Evolutionary conservation across 1,140 invertebrate genomes (phyloP).

Genomic region (Trachelipus rathkii): DNA sequence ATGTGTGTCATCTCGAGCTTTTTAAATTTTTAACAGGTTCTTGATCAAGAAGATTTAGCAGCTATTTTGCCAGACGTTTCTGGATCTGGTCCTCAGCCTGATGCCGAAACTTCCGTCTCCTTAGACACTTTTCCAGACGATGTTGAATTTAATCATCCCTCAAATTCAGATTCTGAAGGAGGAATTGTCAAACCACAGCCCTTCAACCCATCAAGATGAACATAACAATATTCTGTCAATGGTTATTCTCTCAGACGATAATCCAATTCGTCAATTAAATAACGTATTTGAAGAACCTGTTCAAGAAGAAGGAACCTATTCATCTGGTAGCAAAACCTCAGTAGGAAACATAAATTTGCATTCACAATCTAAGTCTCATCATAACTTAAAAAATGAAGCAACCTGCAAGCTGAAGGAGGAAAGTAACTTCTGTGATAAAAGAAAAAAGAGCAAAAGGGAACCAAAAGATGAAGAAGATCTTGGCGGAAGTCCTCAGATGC

Average conservation of each 20-base stretch:
- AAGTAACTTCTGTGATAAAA: neutral
- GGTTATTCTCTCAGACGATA: slow-evolving; percentile 33
- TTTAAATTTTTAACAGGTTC: slow-evolving; percentile 52
- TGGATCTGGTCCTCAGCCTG: slow-evolving; percentile 35
- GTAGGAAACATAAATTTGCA: neutral
- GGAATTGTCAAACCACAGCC: neutral
- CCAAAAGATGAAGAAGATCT: slow-evolving; percentile 31
- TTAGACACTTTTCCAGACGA: slow-evolving; percentile 60
- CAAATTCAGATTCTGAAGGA: slow-evolving; percentile 43
- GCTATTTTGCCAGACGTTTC: slow-evolving; percentile 60
- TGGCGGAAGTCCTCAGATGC: slow-evolving; percentile 45
- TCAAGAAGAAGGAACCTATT: neutral
- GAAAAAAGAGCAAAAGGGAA: slow-evolving; percentile 19
- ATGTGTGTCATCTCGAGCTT: too few species aligned
- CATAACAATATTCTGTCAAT: slow-evolving; percentile 30
- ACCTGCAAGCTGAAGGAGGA: slow-evolving; percentile 32
- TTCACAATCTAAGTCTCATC: slow-evolving; percentile 1
- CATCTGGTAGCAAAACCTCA: neutral
- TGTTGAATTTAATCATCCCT: slow-evolving; percentile 46
- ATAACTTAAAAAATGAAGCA: neutral
- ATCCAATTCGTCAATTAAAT: slow-evolving; percentile 29
- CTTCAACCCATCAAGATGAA: neutral
- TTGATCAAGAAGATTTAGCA: slow-evolving; percentile 64
- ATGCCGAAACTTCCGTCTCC: slow-evolving; percentile 52
- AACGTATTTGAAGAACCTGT: neutral